Evolutionary conservation across 2,113 vertebrate genomes (phyloP).

Genomic region (Urocitellus parryii): DNA sequence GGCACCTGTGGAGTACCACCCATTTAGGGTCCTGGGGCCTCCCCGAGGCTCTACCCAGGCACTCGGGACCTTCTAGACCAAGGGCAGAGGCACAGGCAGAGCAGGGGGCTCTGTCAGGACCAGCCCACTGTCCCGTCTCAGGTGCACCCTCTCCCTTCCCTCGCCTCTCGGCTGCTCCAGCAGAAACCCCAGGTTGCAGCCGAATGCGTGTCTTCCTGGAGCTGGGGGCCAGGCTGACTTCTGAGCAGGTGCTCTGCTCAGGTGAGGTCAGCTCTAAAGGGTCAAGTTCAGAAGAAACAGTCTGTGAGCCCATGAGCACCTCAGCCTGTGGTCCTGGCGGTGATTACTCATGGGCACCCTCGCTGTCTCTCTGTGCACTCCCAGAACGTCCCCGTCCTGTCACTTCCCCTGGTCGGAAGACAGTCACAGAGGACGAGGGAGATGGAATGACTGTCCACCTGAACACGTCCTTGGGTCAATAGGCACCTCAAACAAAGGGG

Average conservation of each 20-base stretch:
- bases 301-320: neutral
- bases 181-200: neutral
- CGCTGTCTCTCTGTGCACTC: neutral
- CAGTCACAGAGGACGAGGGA: neutral
- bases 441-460: too few relatives aligned
- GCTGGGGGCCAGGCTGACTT: fast-evolving
- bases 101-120: neutral
- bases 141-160: fast-evolving
- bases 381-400: neutral
- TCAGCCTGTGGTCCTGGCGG: neutral
- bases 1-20: neutral
- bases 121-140: neutral
- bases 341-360: neutral
- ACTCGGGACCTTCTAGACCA: neutral
- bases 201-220: neutral
- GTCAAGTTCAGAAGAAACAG: neutral
- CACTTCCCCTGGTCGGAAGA: neutral
- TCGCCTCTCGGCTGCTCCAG: neutral
- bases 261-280: neutral
- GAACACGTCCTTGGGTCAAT: fast-evolving
- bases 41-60: neutral
- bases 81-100: neutral
- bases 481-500: neutral
- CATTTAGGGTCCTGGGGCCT: fast-evolving
- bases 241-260: neutral